Evolutionary conservation across 2,113 vertebrate genomes (phyloP).

Genomic region (Noturus placidus): DNA sequence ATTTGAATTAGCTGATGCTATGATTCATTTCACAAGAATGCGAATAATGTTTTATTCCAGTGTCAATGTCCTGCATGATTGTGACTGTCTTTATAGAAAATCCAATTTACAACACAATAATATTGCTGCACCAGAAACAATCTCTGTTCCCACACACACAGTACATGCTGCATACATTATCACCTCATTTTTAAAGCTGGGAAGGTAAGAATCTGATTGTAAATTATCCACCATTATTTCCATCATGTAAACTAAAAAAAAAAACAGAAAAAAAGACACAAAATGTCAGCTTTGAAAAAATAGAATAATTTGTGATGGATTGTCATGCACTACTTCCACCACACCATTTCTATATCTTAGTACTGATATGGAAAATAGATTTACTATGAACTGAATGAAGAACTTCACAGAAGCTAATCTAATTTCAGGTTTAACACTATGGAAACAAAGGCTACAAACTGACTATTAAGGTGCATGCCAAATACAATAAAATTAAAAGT

Average conservation of each 20-base stretch:
- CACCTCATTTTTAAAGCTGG: not conserved
- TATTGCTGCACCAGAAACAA: conserved; percentile 10
- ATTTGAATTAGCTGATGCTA: too few relatives aligned
- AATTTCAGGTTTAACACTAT: not conserved
- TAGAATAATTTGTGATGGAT: not conserved
- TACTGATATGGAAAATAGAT: not conserved
- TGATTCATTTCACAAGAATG: too few relatives aligned
- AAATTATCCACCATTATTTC: not conserved
- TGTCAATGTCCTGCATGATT: conserved; percentile 38
- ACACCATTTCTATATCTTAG: not conserved
- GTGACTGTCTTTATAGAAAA: conserved; percentile 39
- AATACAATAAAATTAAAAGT: conserved; percentile 7
- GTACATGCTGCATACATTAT: not conserved
- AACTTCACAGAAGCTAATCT: not conserved
- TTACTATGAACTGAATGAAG: not conserved
- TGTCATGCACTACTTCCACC: not conserved
- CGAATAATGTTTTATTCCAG: not conserved
- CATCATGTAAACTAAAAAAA: not conserved
- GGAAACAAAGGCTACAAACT: not conserved
- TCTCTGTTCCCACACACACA: not conserved
- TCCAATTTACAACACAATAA: conserved; percentile 34
- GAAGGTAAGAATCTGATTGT: not conserved
- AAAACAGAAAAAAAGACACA: not conserved
- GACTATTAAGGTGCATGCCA: not conserved
- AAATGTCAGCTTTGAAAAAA: not conserved